Evolutionary conservation across 2,113 vertebrate genomes (phyloP).

Genomic region (Peromyscus californicus): DNA sequence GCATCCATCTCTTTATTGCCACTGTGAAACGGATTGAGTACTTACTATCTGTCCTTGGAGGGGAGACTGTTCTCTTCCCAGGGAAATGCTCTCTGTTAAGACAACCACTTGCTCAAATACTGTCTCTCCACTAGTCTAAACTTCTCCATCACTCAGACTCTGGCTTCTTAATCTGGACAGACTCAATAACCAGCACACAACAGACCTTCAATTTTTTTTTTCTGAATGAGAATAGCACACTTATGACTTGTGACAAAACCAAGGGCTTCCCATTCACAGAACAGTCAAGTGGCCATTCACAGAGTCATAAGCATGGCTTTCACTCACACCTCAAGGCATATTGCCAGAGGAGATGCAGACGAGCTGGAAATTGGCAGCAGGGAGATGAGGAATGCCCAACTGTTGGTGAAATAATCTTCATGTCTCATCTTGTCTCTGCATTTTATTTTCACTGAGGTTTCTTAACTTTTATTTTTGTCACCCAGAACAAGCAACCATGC

Average conservation of each 20-base stretch:
- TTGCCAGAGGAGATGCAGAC: not conserved
- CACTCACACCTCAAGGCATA: not conserved
- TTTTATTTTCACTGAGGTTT: not conserved
- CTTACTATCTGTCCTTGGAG: not conserved
- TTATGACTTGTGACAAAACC: not conserved
- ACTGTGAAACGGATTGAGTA: not conserved
- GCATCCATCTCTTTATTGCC: not conserved
- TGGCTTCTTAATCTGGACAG: not conserved
- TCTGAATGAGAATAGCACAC: not conserved
- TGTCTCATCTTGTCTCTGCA: not conserved
- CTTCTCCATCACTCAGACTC: not conserved
- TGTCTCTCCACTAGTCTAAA: not conserved
- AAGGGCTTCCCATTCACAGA: not conserved
- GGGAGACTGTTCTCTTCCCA: too few relatives aligned
- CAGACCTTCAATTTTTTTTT: not conserved
- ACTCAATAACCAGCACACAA: not conserved
- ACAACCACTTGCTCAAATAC: not conserved
- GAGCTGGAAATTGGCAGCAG: not conserved
- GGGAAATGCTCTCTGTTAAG: too few relatives aligned
- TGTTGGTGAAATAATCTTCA: not conserved
- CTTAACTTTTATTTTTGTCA: not conserved
- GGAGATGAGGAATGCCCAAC: not conserved
- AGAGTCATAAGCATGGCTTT: rapidly evolving
- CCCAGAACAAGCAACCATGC: not conserved
- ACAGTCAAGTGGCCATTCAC: not conserved